These are phyloP conservation scores for Platichthys flesus DNA, from an alignment of 2,113 vertebrate species.

Conservation along the genomic window DNA sequence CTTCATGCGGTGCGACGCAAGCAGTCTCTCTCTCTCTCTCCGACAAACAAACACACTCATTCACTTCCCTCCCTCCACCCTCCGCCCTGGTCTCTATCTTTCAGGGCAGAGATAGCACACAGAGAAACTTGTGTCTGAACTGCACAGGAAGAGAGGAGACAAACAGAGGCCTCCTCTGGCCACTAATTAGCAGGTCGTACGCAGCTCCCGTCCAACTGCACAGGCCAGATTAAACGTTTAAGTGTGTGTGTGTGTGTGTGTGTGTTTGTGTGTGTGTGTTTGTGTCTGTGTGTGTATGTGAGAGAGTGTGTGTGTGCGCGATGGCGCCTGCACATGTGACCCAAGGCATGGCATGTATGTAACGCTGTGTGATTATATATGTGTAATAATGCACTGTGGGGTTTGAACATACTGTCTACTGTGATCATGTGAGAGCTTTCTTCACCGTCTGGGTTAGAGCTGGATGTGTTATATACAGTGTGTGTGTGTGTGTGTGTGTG, in stretches of 20 bases:
- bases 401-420: slow-evolving; percentile 20
- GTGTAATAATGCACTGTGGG: slow-evolving; percentile 16
- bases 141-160: slow-evolving; percentile 80
- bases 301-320: slow-evolving; percentile 35
- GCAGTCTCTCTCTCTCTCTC: slow-evolving; percentile 31
- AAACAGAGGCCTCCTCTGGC: slow-evolving; percentile 77
- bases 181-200: slow-evolving; percentile 81
- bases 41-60: slow-evolving; percentile 56
- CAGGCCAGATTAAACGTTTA: slow-evolving; percentile 61
- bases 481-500: slow-evolving; percentile 7
- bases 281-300: slow-evolving; percentile 39
- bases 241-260: slow-evolving; percentile 13
- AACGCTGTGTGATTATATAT: slow-evolving; percentile 41
- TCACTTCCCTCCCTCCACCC: slow-evolving; percentile 53
- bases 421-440: slow-evolving; percentile 24
- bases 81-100: slow-evolving; percentile 52
- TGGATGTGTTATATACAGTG: neutral
- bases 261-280: slow-evolving; percentile 31
- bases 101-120: slow-evolving; percentile 73
- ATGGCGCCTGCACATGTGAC: slow-evolving; percentile 44
- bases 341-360: slow-evolving; percentile 14
- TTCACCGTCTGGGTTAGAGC: neutral
- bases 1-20: slow-evolving; percentile 6
- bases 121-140: slow-evolving; percentile 80
- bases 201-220: slow-evolving; percentile 61